Evolutionary conservation across 2,797 vertebrate genomes (phyloP).

Genomic region (Syncerus caffer): DNA sequence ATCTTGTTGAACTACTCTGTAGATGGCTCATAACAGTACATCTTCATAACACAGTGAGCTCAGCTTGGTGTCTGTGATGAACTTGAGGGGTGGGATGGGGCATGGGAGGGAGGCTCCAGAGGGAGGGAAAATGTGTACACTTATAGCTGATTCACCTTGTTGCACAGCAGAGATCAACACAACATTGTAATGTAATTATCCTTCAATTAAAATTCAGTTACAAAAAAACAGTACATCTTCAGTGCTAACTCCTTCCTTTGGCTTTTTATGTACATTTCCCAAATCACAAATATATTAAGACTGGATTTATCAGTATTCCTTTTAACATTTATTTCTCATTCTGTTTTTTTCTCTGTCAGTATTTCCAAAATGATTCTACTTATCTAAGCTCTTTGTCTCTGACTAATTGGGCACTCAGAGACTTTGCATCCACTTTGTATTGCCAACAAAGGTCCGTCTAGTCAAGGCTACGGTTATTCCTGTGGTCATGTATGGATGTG

Average conservation of each 20-base stretch:
- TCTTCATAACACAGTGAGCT: background rate
- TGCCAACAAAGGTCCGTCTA: too few relatives aligned
- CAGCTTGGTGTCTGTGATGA: background rate
- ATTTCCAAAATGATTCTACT: background rate
- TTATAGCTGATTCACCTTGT: background rate
- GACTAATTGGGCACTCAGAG: background rate
- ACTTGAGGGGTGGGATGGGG: background rate
- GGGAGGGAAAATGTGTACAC: background rate
- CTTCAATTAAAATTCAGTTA: background rate
- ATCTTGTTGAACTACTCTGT: background rate
- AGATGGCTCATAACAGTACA: background rate
- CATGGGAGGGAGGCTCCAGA: background rate
- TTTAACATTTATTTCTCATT: background rate
- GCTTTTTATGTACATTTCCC: background rate
- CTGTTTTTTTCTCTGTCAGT: background rate
- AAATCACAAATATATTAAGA: background rate
- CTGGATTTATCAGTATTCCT: background rate
- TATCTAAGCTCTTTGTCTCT: background rate
- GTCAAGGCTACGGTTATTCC: too few relatives aligned
- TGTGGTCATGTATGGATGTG: too few relatives aligned
- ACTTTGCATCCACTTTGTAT: background rate
- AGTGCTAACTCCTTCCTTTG: background rate
- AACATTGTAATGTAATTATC: background rate
- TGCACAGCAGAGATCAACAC: background rate
- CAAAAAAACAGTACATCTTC: background rate